Base-by-base conservation (phyloP, 1,140 invertebrate genomes). In the Eciton burchellii region DNA sequence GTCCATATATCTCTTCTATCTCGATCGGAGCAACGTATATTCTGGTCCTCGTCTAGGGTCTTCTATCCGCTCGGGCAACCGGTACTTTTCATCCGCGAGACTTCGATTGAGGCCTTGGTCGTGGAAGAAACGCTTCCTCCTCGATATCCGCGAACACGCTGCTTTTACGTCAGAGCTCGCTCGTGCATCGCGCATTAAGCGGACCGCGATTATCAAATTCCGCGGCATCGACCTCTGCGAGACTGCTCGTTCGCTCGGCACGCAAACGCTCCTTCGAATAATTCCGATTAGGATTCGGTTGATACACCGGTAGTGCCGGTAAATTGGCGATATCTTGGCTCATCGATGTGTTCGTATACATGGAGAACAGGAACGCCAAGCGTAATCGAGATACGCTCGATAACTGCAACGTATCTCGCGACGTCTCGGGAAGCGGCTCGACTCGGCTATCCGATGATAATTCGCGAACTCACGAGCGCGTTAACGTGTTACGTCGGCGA, bases 1-100 rank as follows among this genome's bases (percentile, higher is more conserved):
- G 59, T 76, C 81, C 62, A 83, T 83, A 83, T 83, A 83, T 83
- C 81, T 83, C 72, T 77, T 83, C 62, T 83, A 83, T 83, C 81
- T 83, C 62, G 81, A 83, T 83, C 81, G 49, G 26, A 59, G 76
- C 81, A 74, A 65, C 76, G 65, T 81, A 56, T 81, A 81, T 65
- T 71, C 76, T 71, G 41, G 47, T 6, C 21, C 56, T 82, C 71
- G 81, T 82, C 81, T 81, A 81, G 52, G 26, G 12, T 79, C 19
- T 59, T 79, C 19, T 59, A 79, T 57, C n/a, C 74, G 14, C 47
- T 54, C 60, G 29, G 35, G n/a, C 74, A 79, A 56, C 66, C 56
- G 56, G 29, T 60, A 56, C 81, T 76, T 77, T 77, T 66, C 72
- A 57, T 76, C 62, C 72, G 60, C n/a, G 49, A 45, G 56, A 83